Percentiles rank a stretch among this genome's conserved stretches.
These are phyloP conservation scores for Capreolus pygargus DNA, from an alignment of 2,113 vertebrate genomes.

Conservation along the genomic window DNA sequence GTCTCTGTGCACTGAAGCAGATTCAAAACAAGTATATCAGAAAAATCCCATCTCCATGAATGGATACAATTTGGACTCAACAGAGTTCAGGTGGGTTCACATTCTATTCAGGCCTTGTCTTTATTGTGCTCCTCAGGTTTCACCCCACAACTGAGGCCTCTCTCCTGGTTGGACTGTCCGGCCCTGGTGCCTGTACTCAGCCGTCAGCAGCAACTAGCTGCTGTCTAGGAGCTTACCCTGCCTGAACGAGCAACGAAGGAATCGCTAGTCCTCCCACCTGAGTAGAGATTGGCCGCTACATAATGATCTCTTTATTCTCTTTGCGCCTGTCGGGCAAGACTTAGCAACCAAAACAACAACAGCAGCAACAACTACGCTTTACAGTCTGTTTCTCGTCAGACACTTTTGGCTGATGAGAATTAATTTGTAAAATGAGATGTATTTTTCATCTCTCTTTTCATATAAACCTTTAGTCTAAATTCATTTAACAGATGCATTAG, in stretches of 20 bases:
- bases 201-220: not conserved
- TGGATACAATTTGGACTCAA: not conserved
- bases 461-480: not conserved
- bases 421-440: not conserved
- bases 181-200: not conserved
- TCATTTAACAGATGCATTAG: not conserved
- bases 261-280: not conserved
- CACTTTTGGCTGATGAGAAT: not conserved
- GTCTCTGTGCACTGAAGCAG: not conserved
- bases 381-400: not conserved
- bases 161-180: not conserved
- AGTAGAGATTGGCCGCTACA: not conserved
- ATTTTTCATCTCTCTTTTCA: not conserved
- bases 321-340: not conserved
- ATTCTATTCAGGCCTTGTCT: not conserved
- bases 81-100: not conserved
- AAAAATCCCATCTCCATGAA: not conserved
- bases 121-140: not conserved
- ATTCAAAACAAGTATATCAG: not conserved
- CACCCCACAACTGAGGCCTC: not conserved
- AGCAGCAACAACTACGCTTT: not conserved
- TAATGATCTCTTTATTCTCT: not conserved
- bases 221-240: not conserved
- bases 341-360: not conserved
- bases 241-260: accelerated